phyloP scores from a whole-genome alignment of 2,888 invertebrate species.

The Endomychus coccineus region DNA sequence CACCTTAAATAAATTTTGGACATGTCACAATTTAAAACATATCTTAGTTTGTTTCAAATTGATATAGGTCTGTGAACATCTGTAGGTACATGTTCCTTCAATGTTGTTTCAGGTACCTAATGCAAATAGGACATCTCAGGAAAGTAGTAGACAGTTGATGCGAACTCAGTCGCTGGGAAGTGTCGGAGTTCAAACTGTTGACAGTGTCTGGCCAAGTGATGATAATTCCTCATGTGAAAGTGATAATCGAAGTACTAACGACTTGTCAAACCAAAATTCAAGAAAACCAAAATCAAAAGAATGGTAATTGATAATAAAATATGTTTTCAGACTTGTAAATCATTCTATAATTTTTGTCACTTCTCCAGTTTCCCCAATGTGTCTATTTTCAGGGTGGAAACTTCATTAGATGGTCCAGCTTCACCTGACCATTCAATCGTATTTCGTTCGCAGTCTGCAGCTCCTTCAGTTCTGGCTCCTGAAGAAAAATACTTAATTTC shows the following conservation, averaged over 20 bases:
- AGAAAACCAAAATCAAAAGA: constrained; percentile 43
- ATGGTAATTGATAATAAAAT: constrained; percentile 34
- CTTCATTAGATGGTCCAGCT: constrained; percentile 41
- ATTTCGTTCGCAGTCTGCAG: constrained; percentile 30
- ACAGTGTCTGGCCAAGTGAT: constrained; percentile 42
- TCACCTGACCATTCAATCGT: constrained; percentile 26
- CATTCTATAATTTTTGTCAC: not conserved
- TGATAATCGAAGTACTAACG: constrained; percentile 34
- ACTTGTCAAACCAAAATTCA: constrained; percentile 27
- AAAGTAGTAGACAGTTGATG: constrained; percentile 43
- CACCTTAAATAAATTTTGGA: not conserved
- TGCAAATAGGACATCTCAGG: no score
- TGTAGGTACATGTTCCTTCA: no score
- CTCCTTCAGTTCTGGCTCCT: constrained; percentile 26
- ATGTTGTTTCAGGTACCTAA: no score
- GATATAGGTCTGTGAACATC: no score
- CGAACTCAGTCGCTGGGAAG: constrained; percentile 55
- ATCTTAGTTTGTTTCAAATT: no score
- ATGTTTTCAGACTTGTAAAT: not conserved
- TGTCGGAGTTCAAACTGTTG: constrained; percentile 45
- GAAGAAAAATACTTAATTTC: constrained; percentile 29
- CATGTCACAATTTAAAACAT: no score
- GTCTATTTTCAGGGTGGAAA: constrained; percentile 36
- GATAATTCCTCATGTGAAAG: constrained; percentile 43
- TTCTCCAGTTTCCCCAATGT: not conserved